phyloP scores from a whole-genome alignment of 2,113 vertebrate species.

The Mionectes macconnelli region DNA sequence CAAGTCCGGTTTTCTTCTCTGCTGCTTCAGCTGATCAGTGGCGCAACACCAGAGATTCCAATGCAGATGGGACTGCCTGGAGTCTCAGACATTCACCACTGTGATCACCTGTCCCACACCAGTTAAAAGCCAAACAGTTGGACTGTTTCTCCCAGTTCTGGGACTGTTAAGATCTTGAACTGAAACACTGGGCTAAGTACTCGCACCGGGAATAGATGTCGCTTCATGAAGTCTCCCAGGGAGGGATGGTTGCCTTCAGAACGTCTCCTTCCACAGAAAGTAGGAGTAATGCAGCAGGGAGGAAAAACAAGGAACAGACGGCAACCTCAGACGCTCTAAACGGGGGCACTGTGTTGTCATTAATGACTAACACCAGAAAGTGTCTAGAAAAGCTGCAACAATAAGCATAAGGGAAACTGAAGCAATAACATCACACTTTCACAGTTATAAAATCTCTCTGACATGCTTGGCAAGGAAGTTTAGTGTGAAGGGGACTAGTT shows the following conservation, averaged over 20 bases:
- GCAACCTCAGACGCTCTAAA: conserved; percentile 23
- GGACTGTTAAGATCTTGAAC: background rate
- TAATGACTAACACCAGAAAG: conserved; percentile 36
- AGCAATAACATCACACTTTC: conserved; percentile 8
- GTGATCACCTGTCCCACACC: background rate
- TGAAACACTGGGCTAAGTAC: background rate
- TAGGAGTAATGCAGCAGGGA: conserved; percentile 23
- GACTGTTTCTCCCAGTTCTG: background rate
- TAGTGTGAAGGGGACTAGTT: conserved; percentile 1
- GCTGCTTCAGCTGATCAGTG: background rate
- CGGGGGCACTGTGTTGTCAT: conserved; percentile 6
- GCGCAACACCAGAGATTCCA: background rate
- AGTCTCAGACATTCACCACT: background rate
- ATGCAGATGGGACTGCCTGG: background rate
- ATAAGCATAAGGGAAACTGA: conserved; percentile 37
- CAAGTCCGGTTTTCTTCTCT: background rate
- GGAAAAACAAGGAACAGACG: conserved; percentile 35
- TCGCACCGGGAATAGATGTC: background rate
- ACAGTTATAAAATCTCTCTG: conserved; percentile 56
- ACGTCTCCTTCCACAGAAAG: background rate
- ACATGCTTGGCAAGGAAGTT: conserved; percentile 40
- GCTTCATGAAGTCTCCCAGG: background rate
- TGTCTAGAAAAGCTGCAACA: conserved; percentile 45
- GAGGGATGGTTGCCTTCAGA: background rate
- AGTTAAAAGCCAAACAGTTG: background rate